Percentiles rank a stretch among this genome's conserved stretches.
Evolutionary conservation across 2,888 invertebrate species (phyloP).

Genomic region (Gymnoscelis rufifasciata): DNA sequence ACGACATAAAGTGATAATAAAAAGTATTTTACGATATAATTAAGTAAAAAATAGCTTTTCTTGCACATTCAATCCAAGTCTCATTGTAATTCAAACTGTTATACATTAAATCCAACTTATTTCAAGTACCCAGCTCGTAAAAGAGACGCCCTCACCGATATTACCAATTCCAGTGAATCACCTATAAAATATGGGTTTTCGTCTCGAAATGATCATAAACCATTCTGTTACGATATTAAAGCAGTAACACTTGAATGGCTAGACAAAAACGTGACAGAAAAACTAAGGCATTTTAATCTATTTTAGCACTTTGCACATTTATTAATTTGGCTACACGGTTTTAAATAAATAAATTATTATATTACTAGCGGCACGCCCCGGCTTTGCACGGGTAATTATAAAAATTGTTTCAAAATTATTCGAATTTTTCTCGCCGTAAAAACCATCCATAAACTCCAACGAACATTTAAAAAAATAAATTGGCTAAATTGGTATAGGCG

Average conservation of each 20-base stretch:
- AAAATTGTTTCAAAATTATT: no score
- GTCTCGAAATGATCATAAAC: slow-evolving; percentile 55
- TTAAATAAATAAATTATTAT: no score
- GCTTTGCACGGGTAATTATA: no score
- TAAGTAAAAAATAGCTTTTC: not conserved
- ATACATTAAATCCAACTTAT: slow-evolving; percentile 39
- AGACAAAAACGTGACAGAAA: slow-evolving; percentile 45
- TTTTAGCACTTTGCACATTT: no score
- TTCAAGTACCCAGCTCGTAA: slow-evolving; percentile 42
- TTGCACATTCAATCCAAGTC: slow-evolving; percentile 4
- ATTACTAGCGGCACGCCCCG: no score
- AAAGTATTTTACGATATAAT: not conserved
- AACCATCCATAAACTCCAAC: no score
- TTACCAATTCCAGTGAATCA: slow-evolving; percentile 50
- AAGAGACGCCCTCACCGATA: slow-evolving; percentile 42
- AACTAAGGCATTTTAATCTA: slow-evolving; percentile 1
- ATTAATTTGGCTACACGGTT: no score
- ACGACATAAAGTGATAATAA: not conserved
- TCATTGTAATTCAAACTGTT: slow-evolving; percentile 25
- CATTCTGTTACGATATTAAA: slow-evolving; percentile 43
- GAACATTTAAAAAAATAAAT: no score
- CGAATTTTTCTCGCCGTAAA: no score
- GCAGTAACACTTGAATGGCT: slow-evolving; percentile 48
- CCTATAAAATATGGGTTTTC: slow-evolving; percentile 60
- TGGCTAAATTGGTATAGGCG: no score